A percentile compares a stretch with the other conserved stretches of the same genome.
phyloP scores from a whole-genome alignment of 2,797 vertebrate genomes.

The Cyclura pinguis region DNA sequence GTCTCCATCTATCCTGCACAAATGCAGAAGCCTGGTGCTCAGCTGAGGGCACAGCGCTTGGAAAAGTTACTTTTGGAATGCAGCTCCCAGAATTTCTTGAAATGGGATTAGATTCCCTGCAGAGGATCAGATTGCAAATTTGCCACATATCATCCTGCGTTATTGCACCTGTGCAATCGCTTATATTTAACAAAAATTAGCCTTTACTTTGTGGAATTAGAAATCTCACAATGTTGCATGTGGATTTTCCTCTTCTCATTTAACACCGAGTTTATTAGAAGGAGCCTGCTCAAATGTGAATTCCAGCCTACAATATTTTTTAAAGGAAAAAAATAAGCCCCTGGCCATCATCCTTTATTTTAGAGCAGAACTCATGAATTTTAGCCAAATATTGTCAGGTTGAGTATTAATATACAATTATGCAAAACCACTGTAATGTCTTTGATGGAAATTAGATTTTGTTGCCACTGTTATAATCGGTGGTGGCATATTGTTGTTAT shows the following conservation, averaged over 20 bases:
- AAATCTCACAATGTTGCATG: conserved; percentile 7
- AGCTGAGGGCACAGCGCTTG: neutral
- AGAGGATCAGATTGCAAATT: neutral
- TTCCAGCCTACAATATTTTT: conserved; percentile 54
- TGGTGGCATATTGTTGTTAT: conserved; percentile 52
- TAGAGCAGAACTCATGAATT: conserved; percentile 76
- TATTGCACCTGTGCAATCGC: neutral
- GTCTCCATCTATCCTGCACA: neutral
- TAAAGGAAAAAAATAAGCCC: conserved; percentile 41
- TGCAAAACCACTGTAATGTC: conserved; percentile 72
- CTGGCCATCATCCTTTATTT: conserved; percentile 67
- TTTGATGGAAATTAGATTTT: conserved; percentile 76
- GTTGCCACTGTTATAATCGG: conserved; percentile 60
- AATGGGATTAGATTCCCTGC: neutral
- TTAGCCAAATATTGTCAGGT: conserved; percentile 68
- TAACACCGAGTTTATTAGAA: conserved; percentile 68
- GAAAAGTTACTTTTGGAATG: neutral
- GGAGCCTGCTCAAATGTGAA: conserved; percentile 44
- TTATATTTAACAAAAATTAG: neutral
- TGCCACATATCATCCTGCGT: neutral
- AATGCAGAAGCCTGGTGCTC: neutral
- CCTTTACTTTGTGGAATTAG: neutral
- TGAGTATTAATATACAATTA: conserved; percentile 76
- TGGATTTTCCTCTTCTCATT: conserved; percentile 1
- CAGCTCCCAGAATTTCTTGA: neutral